Base-by-base conservation (phyloP, 2,888 invertebrate genomes). In the Ecliptopera silaceata region DNA sequence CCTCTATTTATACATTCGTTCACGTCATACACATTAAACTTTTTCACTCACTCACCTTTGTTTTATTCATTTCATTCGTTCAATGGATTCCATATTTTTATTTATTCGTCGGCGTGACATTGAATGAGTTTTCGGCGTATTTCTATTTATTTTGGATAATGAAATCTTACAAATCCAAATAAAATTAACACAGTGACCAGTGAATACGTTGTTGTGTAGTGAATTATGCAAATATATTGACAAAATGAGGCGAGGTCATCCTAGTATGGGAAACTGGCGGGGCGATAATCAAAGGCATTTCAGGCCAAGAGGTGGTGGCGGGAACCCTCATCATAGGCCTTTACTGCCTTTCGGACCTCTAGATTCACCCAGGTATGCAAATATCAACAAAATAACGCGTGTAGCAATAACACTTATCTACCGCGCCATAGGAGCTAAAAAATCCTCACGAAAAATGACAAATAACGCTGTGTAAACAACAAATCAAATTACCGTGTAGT, bases 161-260 rank as follows among this genome's bases (percentile, higher is more conserved):
- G 12, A 47, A 41, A 36, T 49, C n/a, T 22, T 3, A 17, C 2
- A 15, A 11, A 47, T 47, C 13, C 10, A 15, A 22, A n/a, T 49
- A n/a, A 17, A 0, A 18, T 12, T 38, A 52, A 18, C 50, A 49
- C 26, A 22, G 17, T 17, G 31, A 45, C 36, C 29, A 32, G n/a
- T 17, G 15, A 47, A 47, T 18, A 29, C 42, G 42, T 57, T 56
- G 18, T 57, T 61, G 61, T 69, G 59, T 65, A 61, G 52, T 34
- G 31, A 68, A 80, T 66, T 74, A 84, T 87, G 86, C 69, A 73
- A 59, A 81, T 79, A 77, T 67, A 64, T 64, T 75, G 64, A 61
- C 74, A 86, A 70, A 70, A 91, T 91, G 91, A 82, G 90, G 69
- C 88, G 91, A 87, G 89, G 90, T 88, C 90, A 88, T 72, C 70